Evolutionary conservation across 2,113 vertebrate genomes (phyloP), one percentile per base, ranked within the genome.

Genomic region (Puffinus mauretanicus): DNA sequence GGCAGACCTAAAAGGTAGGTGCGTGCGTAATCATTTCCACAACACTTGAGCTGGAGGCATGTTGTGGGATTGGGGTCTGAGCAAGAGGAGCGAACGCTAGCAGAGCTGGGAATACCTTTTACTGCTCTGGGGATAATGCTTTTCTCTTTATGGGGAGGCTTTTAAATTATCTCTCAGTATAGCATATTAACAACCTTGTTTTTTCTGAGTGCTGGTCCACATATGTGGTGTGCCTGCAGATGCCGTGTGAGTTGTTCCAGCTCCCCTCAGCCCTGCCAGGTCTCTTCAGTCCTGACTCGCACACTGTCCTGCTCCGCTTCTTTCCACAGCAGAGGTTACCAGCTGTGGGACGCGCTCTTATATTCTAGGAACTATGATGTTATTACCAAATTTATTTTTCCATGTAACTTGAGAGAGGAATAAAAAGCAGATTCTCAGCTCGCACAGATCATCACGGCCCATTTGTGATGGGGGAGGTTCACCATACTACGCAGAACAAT

Each of bases 81-180:
- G 69, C 73, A 84, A 66, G 67, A 93, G 71, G 62, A 90, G 86
- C 58, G 90, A 60, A 82, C 47, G 8, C 67, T 49, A 90, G 55
- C 49, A 62, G 71, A 93, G 71, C 5, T 80, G 84, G 87, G 82
- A 97, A 93, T 92, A 85, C 58, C 58, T 95, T 95, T 94, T 91
- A 82, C 75, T 82, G 87, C 93, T 87, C 71, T 93, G 82, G 55
- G 83, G 71, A 83, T 93, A 73, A 80, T 85, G 73, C 19, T 93
- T 91, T 70, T 66, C 92, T 88, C 90, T 94, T 97, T 96, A 95
- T 73, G 66, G 19, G 47, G 25, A 93, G 75, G 85, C 70, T 96
- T 96, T 96, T 95, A 97, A 96, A 96, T 96, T 95, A 80, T 95
- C 87, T 91, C 82, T 94, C 87, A 16, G 27, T 80, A 51, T 32